phyloP scores from a whole-genome alignment of 2,113 vertebrate species.

The Sinocyclocheilus anshuiensis region DNA sequence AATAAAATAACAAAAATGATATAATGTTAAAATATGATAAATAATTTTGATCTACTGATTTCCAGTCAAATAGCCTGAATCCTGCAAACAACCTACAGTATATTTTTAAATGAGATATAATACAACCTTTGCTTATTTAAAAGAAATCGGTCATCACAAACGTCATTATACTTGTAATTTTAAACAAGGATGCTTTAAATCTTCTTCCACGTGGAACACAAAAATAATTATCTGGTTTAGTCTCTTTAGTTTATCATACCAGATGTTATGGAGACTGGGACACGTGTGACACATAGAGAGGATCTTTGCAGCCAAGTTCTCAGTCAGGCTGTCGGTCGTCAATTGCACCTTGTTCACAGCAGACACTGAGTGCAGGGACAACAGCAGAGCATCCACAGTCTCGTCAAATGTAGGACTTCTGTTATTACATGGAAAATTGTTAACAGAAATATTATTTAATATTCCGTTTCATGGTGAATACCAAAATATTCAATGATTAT shows the following conservation, averaged over 20 bases:
- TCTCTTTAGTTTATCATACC: conserved; percentile 23
- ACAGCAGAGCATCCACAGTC: background rate
- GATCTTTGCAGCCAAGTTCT: conserved; percentile 2
- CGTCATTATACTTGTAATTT: no score
- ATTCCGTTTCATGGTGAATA: background rate
- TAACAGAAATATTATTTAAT: background rate
- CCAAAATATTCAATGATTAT: background rate
- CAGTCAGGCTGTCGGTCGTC: background rate
- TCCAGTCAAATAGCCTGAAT: background rate
- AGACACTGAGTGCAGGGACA: background rate
- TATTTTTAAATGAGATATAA: no score
- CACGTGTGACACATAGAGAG: conserved; percentile 7
- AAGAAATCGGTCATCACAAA: no score
- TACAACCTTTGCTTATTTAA: no score
- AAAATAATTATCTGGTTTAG: background rate
- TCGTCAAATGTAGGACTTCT: background rate
- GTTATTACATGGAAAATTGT: background rate
- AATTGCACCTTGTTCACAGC: background rate
- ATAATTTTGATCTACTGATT: no score
- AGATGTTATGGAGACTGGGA: background rate
- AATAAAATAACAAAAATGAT: no score
- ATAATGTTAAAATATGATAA: no score
- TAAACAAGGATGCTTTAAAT: no score
- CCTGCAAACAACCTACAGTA: no score
- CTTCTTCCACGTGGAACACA: background rate